Conservation (phyloP, 2,113 vertebrate genomes). For the Actinemys pallida region DNA sequence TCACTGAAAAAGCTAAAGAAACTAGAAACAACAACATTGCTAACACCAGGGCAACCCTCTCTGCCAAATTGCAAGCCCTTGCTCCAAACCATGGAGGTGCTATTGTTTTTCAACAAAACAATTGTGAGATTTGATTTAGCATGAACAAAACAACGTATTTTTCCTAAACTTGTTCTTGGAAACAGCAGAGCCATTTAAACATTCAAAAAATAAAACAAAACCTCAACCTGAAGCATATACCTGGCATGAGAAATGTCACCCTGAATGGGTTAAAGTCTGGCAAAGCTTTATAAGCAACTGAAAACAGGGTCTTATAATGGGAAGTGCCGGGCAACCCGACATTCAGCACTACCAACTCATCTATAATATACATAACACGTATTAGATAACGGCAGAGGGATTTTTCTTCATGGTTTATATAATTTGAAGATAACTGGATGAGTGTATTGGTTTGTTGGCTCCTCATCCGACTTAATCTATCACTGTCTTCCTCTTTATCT, state of each 20-base stretch:
- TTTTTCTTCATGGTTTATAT: neutral
- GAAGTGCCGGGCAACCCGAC: neutral
- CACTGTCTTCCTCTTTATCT: neutral
- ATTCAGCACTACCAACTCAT: neutral
- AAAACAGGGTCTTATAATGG: neutral
- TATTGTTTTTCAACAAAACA: constrained; percentile 41
- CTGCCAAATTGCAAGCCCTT: constrained; percentile 44
- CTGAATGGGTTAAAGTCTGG: constrained; percentile 41
- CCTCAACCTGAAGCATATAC: constrained; percentile 25
- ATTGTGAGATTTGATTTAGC: neutral
- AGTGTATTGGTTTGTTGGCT: neutral
- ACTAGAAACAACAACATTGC: neutral
- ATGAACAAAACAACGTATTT: too few species aligned
- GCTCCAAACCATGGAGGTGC: neutral
- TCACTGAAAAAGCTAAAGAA: neutral
- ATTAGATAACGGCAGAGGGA: constrained; percentile 14
- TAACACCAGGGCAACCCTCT: neutral
- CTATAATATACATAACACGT: constrained; percentile 13
- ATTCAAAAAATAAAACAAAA: constrained; percentile 31
- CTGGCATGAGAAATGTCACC: constrained; percentile 42
- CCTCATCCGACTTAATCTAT: constrained; percentile 8
- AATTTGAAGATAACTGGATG: constrained; percentile 42
- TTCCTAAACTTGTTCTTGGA: constrained; percentile 60
- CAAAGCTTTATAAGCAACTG: neutral
- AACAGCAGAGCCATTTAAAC: constrained; percentile 59